These are phyloP conservation scores for Drosophila albomicans DNA, from an alignment of 1,140 invertebrate genomes.

Conservation along the genomic window DNA sequence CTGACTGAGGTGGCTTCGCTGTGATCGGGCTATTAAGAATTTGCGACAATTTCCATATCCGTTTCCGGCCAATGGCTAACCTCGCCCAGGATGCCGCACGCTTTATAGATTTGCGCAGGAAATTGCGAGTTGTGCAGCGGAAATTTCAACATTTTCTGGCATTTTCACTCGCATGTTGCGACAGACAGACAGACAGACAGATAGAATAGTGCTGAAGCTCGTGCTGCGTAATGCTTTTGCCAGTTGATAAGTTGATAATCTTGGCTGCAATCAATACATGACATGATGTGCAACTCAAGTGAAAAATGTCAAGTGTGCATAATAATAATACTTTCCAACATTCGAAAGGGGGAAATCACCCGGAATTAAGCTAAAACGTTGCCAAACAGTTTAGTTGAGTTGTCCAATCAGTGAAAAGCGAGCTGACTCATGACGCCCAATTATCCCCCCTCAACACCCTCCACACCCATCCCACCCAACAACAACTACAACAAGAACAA, in stretches of 20 bases:
- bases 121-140: constrained; percentile 37
- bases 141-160: constrained; percentile 35
- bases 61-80: constrained; percentile 24
- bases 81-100: constrained; percentile 34
- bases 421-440: constrained; percentile 29
- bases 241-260: constrained; percentile 40
- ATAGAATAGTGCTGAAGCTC: background rate
- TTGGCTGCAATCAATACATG: constrained; percentile 36
- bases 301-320: background rate
- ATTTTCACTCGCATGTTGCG: constrained; percentile 19
- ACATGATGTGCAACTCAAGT: background rate
- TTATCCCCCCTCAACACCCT: no score
- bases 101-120: constrained; percentile 44
- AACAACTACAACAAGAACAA: no score
- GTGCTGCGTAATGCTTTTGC: background rate
- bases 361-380: background rate
- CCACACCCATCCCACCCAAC: background rate
- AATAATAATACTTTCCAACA: background rate
- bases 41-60: constrained; percentile 52
- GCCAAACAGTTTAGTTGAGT: background rate
- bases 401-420: background rate
- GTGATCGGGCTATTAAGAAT: constrained; percentile 36
- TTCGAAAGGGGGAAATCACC: background rate
- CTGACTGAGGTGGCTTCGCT: background rate
- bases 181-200: constrained; percentile 15